These are phyloP conservation scores for Drosophila stalkeri DNA, from an alignment of 2,888 invertebrate species.

Conservation along the genomic window DNA sequence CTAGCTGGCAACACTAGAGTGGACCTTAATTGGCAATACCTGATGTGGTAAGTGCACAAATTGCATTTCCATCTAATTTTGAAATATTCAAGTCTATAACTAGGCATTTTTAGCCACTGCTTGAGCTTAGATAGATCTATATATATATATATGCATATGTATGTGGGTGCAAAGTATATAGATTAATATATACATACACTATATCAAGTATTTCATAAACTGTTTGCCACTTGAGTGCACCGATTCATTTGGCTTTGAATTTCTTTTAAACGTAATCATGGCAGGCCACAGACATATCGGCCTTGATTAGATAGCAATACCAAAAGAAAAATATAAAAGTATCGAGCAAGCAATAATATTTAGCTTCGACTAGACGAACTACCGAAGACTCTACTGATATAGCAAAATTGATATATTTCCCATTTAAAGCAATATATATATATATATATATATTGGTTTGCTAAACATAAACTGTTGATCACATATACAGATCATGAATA, in stretches of 20 bases:
- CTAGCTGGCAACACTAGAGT: neutral
- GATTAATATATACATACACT: neutral
- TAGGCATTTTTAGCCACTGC: neutral
- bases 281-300: slow-evolving; percentile 25
- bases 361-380: neutral
- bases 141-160: neutral
- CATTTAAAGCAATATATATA: no score
- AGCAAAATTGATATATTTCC: neutral
- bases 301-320: slow-evolving; percentile 46
- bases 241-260: slow-evolving; percentile 1
- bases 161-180: neutral
- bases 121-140: neutral
- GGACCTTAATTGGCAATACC: neutral
- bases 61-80: neutral
- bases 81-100: neutral
- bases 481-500: no score
- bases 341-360: neutral
- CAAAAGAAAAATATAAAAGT: slow-evolving; percentile 3
- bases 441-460: no score
- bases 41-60: slow-evolving; percentile 39
- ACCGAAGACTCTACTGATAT: neutral
- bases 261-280: slow-evolving; percentile 23
- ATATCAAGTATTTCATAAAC: neutral
- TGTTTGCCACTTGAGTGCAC: neutral
- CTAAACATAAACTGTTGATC: no score